phyloP scores from a whole-genome alignment of 2,113 vertebrate species.

The Todiramphus saurophagus region DNA sequence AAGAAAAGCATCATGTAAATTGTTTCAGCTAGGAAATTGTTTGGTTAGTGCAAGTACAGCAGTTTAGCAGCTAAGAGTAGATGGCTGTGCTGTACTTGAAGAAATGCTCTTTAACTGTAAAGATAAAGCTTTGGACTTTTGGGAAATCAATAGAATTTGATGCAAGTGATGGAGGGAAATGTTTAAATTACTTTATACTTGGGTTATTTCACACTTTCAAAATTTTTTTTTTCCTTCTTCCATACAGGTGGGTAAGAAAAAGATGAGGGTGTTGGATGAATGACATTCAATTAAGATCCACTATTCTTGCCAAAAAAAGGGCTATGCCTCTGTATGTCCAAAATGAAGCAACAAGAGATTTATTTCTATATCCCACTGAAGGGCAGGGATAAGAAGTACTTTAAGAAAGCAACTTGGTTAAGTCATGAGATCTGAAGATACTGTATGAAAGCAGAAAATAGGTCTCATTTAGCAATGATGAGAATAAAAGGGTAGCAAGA shows the following conservation, averaged over 20 bases:
- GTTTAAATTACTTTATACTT: background rate
- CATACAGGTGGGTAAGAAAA: background rate
- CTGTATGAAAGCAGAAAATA: background rate
- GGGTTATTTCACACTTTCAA: background rate
- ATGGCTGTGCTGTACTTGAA: background rate
- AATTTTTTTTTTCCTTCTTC: background rate
- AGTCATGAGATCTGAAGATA: background rate
- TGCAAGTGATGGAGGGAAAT: background rate
- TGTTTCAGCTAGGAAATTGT: background rate
- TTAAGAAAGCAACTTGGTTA: background rate
- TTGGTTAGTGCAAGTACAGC: background rate
- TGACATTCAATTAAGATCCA: background rate
- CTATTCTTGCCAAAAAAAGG: background rate
- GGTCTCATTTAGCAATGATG: background rate
- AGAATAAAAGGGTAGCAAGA: background rate
- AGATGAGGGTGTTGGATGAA: background rate
- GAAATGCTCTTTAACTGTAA: background rate
- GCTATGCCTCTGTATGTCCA: background rate
- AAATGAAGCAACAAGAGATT: background rate
- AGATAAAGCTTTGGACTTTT: background rate
- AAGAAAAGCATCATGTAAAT: background rate
- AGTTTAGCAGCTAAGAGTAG: background rate
- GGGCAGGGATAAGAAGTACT: background rate
- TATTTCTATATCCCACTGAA: background rate
- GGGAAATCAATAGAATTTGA: background rate